Evolutionary conservation across 2,888 invertebrate genomes (phyloP), one percentile per base, ranked within the genome.

Genomic region (Pelosia muscerda): DNA sequence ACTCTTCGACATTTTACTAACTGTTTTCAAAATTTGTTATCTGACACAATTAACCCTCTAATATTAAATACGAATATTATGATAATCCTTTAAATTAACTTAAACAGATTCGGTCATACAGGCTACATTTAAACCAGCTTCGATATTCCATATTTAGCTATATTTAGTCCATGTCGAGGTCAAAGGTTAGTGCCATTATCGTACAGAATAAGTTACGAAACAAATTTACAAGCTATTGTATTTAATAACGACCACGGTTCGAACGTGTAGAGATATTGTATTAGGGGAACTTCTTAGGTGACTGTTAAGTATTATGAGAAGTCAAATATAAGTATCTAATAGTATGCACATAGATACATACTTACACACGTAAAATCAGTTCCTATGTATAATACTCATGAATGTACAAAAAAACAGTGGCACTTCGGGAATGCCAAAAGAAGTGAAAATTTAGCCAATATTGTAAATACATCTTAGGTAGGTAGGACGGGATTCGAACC

Each of bases 81-180:
- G 58, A 22, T 71, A n/a, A 60, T 66, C 61, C 23, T 69, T 71
- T 69, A 55, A 58, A 66, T 66, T 59, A 64, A 26, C 26, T 69
- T 68, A 60, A 69, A 69, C 61, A 54, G 23, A 28, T 54, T 65
- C n/a, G 23, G 34, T 23, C 25, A 22, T 54, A 56, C 23, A 72
- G 65, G 68, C 70, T 66, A 61, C n/a, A 60, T 53, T 57, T 31
- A 71, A 65, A 65, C 68, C 65, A 65, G 69, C 62, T 68, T 28
- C 61, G 25, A 55, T 53, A 62, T 59, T 69, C 63, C 25, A 38
- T 53, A 53, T 56, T 55, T 55, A 53, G 58, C 58, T 68, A 53
- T 66, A 60, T 67, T 70, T 57, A 42, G 49, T 31, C 38, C 5
- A 34, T 6, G 23, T 9, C 11, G 26, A 65, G 57, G 22, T 63